Percentiles rank a stretch among this genome's conserved stretches.
Evolutionary conservation across 2,888 invertebrate species (phyloP).

Genomic region (Dastarcus helophoroides): DNA sequence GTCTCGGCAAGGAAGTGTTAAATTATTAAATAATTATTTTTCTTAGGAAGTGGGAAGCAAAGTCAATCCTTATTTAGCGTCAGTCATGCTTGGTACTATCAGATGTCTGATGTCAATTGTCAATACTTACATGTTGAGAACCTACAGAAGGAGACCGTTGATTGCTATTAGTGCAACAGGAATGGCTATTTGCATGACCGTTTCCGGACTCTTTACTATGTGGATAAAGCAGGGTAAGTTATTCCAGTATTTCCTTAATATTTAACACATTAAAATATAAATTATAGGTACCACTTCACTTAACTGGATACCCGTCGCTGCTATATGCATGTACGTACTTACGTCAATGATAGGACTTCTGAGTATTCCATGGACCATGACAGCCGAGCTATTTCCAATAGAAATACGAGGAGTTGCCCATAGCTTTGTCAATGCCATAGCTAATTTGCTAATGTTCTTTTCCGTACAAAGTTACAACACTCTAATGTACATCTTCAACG

Average conservation of each 20-base stretch:
- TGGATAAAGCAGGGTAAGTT: constrained; percentile 37
- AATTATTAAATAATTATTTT: constrained; percentile 3
- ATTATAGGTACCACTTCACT: constrained; percentile 26
- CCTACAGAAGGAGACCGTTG: constrained; percentile 42
- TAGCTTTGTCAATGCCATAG: constrained; percentile 45
- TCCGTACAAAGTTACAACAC: constrained; percentile 42
- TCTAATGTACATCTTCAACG: constrained; percentile 31
- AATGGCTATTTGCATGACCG: constrained; percentile 45
- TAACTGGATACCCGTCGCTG: constrained; percentile 40
- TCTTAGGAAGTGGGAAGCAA: constrained; percentile 41
- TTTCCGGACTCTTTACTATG: constrained; percentile 45
- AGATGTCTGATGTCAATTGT: constrained; percentile 46
- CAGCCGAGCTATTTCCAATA: constrained; percentile 49
- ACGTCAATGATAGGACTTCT: constrained; percentile 49
- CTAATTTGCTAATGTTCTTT: constrained; percentile 46
- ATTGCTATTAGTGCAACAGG: constrained; percentile 42
- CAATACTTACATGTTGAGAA: constrained; percentile 43
- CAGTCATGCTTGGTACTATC: constrained; percentile 45
- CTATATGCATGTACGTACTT: constrained; percentile 44
- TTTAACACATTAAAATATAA: background rate
- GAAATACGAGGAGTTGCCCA: constrained; percentile 50
- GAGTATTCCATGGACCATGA: constrained; percentile 55
- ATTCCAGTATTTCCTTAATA: background rate
- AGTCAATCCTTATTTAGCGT: constrained; percentile 43
- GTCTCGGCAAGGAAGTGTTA: background rate